These are phyloP conservation scores for Trichopoda pennipes DNA, from an alignment of 2,888 invertebrate genomes.

Conservation along the genomic window DNA sequence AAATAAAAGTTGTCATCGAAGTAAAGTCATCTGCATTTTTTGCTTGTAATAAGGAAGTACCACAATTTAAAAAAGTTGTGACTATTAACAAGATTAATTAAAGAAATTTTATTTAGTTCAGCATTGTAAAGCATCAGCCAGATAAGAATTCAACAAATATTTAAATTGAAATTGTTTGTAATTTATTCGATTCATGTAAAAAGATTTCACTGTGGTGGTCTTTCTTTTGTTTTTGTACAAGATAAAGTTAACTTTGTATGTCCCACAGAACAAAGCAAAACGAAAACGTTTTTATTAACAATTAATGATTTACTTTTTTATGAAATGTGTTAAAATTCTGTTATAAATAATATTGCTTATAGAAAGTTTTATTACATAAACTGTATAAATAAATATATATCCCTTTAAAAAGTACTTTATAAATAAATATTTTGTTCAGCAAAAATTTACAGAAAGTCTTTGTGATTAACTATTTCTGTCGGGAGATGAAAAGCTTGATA, in stretches of 20 bases:
- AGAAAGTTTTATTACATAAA: background rate
- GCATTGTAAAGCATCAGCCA: constrained; percentile 38
- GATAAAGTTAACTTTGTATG: background rate
- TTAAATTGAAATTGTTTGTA: background rate
- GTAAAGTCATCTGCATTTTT: background rate
- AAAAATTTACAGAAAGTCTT: too few relatives aligned
- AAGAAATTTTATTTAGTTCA: constrained; percentile 30
- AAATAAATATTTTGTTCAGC: too few relatives aligned
- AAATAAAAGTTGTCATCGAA: constrained; percentile 34
- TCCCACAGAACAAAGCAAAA: background rate
- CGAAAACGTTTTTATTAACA: background rate
- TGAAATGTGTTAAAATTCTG: background rate
- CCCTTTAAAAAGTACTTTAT: too few relatives aligned
- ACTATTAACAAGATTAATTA: constrained; percentile 57
- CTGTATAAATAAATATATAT: too few relatives aligned
- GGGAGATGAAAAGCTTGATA: too few relatives aligned
- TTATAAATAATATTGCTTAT: background rate
- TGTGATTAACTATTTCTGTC: too few relatives aligned
- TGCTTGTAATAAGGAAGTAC: constrained; percentile 40
- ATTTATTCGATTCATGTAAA: constrained; percentile 10
- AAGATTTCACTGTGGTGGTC: constrained; percentile 38
- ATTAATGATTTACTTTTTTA: background rate
- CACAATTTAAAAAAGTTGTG: constrained; percentile 25
- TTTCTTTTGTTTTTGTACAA: background rate
- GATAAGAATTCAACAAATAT: constrained; percentile 52